Evolutionary conservation across 2,888 invertebrate species (phyloP).

Genomic region (Nasonovia ribisnigri): DNA sequence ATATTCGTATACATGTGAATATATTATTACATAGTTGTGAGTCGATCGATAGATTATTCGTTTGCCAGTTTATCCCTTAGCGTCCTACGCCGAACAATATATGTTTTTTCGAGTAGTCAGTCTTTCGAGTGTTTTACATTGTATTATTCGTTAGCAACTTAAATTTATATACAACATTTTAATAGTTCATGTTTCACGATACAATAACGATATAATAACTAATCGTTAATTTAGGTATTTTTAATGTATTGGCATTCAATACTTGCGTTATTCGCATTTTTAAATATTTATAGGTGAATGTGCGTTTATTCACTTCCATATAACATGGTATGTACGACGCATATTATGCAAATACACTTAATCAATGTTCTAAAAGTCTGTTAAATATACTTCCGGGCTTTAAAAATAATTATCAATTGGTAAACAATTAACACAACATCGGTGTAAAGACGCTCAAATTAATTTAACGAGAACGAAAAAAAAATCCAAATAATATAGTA

Average conservation of each 20-base stretch:
- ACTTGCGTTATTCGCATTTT: background rate
- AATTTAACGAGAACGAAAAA: background rate
- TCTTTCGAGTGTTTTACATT: background rate
- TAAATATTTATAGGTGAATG: background rate
- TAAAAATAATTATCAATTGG: conserved; percentile 19
- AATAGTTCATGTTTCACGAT: background rate
- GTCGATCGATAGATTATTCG: background rate
- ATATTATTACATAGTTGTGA: background rate
- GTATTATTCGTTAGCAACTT: background rate
- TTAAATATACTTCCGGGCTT: conserved; percentile 12
- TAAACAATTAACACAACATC: background rate
- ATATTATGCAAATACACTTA: background rate
- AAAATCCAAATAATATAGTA: background rate
- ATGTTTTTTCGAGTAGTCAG: background rate
- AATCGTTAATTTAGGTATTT: background rate
- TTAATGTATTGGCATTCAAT: background rate
- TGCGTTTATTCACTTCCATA: background rate
- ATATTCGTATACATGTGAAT: background rate
- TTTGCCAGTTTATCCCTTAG: background rate
- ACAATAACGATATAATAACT: background rate
- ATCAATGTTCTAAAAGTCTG: background rate
- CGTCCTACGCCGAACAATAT: background rate
- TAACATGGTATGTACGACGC: background rate
- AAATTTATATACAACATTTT: background rate
- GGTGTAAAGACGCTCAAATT: background rate